Percentiles rank a stretch among this genome's conserved stretches.
Evolutionary conservation across 2,797 vertebrate species (phyloP).

Genomic region (Euphonia xanthogaster): DNA sequence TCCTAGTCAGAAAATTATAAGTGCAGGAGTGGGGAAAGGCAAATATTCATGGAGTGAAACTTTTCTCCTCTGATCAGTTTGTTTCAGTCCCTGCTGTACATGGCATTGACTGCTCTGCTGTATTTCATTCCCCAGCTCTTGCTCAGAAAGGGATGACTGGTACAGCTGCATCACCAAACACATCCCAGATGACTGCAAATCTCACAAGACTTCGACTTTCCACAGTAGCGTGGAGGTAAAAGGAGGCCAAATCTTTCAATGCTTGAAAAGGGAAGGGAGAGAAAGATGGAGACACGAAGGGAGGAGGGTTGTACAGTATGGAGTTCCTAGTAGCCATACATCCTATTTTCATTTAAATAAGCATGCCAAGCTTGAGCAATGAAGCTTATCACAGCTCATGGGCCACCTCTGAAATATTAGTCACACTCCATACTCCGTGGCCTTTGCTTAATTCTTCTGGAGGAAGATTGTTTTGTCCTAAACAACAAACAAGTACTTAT

Average conservation of each 20-base stretch:
- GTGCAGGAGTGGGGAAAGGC: neutral
- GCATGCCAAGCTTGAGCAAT: neutral
- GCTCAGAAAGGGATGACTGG: slow-evolving; percentile 93
- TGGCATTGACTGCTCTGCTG: neutral
- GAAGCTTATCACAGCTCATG: neutral
- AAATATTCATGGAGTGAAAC: neutral
- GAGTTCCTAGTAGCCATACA: neutral
- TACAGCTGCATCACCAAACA: slow-evolving; percentile 86
- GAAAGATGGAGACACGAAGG: neutral
- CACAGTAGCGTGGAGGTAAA: slow-evolving; percentile 79
- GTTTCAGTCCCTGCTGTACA: neutral
- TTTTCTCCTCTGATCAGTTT: neutral
- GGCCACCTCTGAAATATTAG: neutral
- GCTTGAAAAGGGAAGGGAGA: neutral
- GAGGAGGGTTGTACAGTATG: neutral
- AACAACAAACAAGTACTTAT: neutral
- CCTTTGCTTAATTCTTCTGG: neutral
- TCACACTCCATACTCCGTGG: neutral
- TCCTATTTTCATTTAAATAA: neutral
- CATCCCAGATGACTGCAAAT: slow-evolving; percentile 78
- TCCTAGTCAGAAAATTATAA: neutral
- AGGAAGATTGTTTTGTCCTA: neutral
- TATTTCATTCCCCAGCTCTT: slow-evolving; percentile 81
- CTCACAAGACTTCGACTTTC: slow-evolving; percentile 70
- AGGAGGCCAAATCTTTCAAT: neutral